Evolutionary conservation across 2,888 invertebrate species (phyloP).

Genomic region (Drosophila quinaria): DNA sequence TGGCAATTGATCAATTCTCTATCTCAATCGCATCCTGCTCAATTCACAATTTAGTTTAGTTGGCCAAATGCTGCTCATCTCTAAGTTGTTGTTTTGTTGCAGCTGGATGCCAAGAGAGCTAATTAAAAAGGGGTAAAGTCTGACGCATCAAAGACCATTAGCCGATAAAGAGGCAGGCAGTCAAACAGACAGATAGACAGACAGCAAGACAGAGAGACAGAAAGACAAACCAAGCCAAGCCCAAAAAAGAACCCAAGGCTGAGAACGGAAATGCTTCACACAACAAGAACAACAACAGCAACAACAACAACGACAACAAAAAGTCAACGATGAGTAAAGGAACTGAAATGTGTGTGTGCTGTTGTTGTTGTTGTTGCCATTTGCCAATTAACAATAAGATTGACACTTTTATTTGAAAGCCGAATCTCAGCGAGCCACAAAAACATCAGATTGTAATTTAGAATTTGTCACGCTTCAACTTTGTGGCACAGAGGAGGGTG

Average conservation of each 20-base stretch:
- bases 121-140: constrained; percentile 64
- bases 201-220: constrained; percentile 10
- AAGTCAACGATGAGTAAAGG: constrained; percentile 49
- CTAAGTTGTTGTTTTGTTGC: constrained; percentile 1
- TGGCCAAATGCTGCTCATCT: constrained; percentile 6
- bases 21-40: constrained; percentile 36
- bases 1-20: background rate
- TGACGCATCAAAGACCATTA: constrained; percentile 78
- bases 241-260: constrained; percentile 61
- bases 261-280: constrained; percentile 72
- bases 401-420: constrained; percentile 75
- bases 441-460: constrained; percentile 70
- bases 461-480: constrained; percentile 54
- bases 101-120: constrained; percentile 27
- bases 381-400: constrained; percentile 79
- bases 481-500: background rate
- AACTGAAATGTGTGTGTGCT: constrained; percentile 40
- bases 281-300: constrained; percentile 38
- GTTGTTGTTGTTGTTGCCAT: constrained; percentile 24
- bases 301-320: constrained; percentile 35
- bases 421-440: constrained; percentile 36
- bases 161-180: constrained; percentile 62
- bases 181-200: constrained; percentile 11
- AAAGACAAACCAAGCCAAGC: constrained; percentile 43
- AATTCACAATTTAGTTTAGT: constrained; percentile 36